Conservation (phyloP, 2,888 invertebrate genomes). For the Hypolimnas misippus region DNA sequence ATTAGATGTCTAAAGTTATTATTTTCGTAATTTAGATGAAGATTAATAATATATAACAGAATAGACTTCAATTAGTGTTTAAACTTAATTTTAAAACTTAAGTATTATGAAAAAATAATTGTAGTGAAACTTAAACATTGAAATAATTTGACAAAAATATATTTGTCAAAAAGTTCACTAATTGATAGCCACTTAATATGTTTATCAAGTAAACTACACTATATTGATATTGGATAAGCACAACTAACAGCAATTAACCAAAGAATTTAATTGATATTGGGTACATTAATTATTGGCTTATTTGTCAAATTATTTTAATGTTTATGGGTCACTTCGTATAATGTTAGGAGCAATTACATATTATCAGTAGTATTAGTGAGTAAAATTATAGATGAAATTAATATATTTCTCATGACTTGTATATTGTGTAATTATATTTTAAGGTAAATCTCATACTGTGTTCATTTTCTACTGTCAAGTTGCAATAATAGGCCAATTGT, state of each 20-base stretch:
- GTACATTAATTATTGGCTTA: not conserved
- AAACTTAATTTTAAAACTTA: not conserved
- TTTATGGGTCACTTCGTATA: not conserved
- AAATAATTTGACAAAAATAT: too few species aligned
- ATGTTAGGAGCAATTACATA: not conserved
- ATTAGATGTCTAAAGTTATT: not conserved
- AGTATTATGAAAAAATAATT: not conserved
- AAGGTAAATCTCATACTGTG: not conserved
- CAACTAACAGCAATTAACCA: too few species aligned
- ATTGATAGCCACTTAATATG: too few species aligned
- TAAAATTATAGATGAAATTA: not conserved
- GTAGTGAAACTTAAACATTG: not conserved
- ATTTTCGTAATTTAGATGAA: not conserved
- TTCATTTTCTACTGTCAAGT: conserved; percentile 3
- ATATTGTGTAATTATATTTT: conserved; percentile 3
- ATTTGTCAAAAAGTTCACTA: too few species aligned
- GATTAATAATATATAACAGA: not conserved
- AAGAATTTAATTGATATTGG: too few species aligned
- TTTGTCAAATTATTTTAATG: not conserved
- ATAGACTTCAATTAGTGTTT: not conserved
- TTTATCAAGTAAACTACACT: too few species aligned
- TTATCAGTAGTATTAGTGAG: not conserved
- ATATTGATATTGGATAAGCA: too few species aligned
- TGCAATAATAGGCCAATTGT: not conserved
- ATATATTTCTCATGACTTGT: not conserved